phyloP scores from a whole-genome alignment of 2,113 vertebrate genomes.

The Vireo altiloquus region DNA sequence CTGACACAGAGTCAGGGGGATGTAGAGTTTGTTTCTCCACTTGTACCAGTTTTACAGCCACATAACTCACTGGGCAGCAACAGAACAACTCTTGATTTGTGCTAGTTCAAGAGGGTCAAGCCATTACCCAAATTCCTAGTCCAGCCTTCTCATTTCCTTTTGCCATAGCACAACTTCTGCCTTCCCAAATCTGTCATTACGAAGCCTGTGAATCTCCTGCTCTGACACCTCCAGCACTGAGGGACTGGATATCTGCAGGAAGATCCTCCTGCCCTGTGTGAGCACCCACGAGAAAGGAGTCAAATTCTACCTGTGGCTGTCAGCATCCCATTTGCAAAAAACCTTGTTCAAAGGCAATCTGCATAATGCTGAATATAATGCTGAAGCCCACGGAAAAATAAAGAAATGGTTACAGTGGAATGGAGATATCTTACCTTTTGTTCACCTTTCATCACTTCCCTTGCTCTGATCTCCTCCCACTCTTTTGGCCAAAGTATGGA shows the following conservation, averaged over 20 bases:
- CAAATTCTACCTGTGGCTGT: background rate
- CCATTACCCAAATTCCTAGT: background rate
- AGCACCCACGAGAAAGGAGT: background rate
- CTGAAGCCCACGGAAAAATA: background rate
- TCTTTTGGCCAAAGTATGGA: background rate
- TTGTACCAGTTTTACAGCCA: background rate
- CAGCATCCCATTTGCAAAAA: background rate
- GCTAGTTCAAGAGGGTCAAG: background rate
- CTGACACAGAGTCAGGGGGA: background rate
- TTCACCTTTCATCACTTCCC: background rate
- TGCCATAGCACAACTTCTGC: background rate
- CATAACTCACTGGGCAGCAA: background rate
- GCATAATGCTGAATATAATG: background rate
- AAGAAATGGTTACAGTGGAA: background rate
- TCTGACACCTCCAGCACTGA: background rate
- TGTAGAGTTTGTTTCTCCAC: slow-evolving; percentile 6
- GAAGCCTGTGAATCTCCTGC: background rate
- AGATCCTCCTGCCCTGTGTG: background rate
- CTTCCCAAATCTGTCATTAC: background rate
- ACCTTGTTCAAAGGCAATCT: background rate
- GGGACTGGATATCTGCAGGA: background rate
- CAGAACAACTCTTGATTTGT: slow-evolving; percentile 30
- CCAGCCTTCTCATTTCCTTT: background rate
- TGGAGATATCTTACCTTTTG: background rate
- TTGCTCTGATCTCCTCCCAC: background rate